Evolutionary conservation across 2,113 vertebrate genomes (phyloP), one percentile per base, ranked within the genome.

Genomic region (Scopus umbretta): DNA sequence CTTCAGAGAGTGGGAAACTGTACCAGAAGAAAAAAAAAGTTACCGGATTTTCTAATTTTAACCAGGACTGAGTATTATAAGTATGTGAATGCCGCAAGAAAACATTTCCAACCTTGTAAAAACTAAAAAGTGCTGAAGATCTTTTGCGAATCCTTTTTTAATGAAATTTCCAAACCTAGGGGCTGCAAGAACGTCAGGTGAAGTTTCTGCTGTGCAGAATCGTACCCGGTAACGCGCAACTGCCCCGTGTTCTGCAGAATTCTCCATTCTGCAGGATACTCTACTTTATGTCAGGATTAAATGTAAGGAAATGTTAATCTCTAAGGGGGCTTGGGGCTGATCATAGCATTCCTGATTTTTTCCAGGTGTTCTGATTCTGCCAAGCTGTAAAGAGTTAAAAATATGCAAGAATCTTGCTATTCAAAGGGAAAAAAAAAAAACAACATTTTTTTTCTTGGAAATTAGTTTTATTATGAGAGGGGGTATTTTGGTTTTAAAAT

Each of bases 11-110:
- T 80, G 83, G 83, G 95, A 95, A 94, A 79, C 36, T 92, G 92
- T 91, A 85, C 83, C 92, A 18, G 80, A 73, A 76, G 68, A 20
- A 49, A 70, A 81, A 76, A 61, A 85, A 84, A 67, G 11, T 90
- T 23, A 20, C 80, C 91, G 84, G 86, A 82, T 96, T 94, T 95
- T 95, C 94, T 95, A 92, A 96, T 97, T 97, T 97, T 96, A 94
- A 86, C 88, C 62, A 47, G 84, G 76, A 34, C 92, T 91, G 92
- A 91, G 95, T 89, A 91, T 87, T 89, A 5, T 21, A 89, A 96
- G 72, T 56, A 87, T 96, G 92, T 29, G 94, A 93, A 95, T 96
- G 88, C 90, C 92, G 73, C 95, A 87, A 65, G 86, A 87, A 95
- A 94, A 94, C 91, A 76, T 71, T 95, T 94, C 95, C 91, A 97